Conservation (phyloP, 2,888 invertebrate species). For the Caenorhabditis zanzibari region DNA sequence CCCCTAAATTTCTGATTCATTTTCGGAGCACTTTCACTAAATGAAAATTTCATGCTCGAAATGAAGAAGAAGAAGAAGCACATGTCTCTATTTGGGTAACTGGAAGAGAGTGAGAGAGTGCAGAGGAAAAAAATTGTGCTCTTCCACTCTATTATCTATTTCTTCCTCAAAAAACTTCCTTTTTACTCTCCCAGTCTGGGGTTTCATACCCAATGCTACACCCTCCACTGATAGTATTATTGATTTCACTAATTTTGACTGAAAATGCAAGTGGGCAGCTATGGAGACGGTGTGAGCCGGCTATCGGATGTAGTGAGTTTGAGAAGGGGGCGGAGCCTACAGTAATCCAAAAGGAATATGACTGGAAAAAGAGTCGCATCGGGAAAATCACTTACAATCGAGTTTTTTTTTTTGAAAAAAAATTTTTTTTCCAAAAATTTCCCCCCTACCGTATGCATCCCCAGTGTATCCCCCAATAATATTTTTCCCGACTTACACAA, state of each 20-base stretch:
- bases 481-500: slow-evolving; percentile 4
- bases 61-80: slow-evolving; percentile 5
- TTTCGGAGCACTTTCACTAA: slow-evolving; percentile 48
- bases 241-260: slow-evolving; percentile 8
- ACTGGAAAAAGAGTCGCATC: no score
- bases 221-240: slow-evolving; percentile 18
- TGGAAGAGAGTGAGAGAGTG: background rate
- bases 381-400: no score
- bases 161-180: no score
- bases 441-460: background rate
- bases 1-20: slow-evolving; percentile 18
- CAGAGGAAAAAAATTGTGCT: background rate
- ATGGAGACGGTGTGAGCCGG: slow-evolving; percentile 29
- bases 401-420: background rate
- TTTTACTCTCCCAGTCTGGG: background rate
- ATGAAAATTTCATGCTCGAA: slow-evolving; percentile 38
- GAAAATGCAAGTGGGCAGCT: slow-evolving; percentile 8
- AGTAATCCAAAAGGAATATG: background rate
- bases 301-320: slow-evolving; percentile 24
- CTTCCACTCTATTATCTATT: no score
- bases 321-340: background rate
- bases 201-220: no score
- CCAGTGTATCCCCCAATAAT: background rate
- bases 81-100: background rate
- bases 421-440: background rate